Conservation (phyloP, 2,888 invertebrate genomes). For the Trichopria drosophilae region DNA sequence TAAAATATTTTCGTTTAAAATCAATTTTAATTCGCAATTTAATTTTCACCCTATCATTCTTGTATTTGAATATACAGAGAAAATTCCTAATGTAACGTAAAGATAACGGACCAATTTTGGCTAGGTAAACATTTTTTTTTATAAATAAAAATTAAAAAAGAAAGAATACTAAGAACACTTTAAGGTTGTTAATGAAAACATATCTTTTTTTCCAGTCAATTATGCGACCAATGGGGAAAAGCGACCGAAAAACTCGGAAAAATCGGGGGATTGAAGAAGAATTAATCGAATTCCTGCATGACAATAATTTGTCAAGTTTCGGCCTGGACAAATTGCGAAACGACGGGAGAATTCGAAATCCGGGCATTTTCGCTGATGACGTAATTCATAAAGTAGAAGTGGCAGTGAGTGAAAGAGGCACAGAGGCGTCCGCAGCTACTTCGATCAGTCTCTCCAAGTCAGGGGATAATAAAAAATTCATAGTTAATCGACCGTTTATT, state of each 20-base stretch:
- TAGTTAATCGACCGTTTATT: conserved; percentile 71
- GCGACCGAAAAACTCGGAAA: conserved; percentile 42
- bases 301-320: conserved; percentile 36
- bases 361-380: conserved; percentile 66
- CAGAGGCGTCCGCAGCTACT: conserved; percentile 72
- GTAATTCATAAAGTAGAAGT: conserved; percentile 69
- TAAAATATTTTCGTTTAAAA: no score
- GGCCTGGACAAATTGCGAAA: conserved; percentile 48
- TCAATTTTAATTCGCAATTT: no score
- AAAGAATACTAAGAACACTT: no score
- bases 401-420: conserved; percentile 69
- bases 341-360: conserved; percentile 59
- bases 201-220: no score
- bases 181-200: no score
- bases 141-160: no score
- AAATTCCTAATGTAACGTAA: conserved; percentile 26
- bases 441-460: conserved; percentile 63
- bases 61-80: no score
- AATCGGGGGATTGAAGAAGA: conserved; percentile 41
- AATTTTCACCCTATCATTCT: no score
- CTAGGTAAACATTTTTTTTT: no score
- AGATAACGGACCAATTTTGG: no score
- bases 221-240: no score
- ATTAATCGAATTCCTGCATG: conserved; percentile 39
- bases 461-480: conserved; percentile 59